phyloP scores from a whole-genome alignment of 1,140 invertebrate genomes.

The Gonatopus flavifemur region DNA sequence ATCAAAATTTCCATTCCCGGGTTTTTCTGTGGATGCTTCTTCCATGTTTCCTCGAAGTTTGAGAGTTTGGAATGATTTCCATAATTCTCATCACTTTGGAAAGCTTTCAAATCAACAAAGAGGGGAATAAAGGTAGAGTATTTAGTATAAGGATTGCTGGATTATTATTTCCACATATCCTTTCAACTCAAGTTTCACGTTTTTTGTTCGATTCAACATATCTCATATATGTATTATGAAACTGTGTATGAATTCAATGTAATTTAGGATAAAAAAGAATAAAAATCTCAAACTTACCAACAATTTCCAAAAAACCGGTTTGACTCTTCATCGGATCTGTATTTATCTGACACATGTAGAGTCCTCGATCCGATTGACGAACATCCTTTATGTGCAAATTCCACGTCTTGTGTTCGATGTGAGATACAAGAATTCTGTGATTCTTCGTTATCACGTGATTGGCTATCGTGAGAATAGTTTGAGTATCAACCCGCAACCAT shows the following conservation, averaged over 20 bases:
- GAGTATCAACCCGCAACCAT: slow-evolving; percentile 86
- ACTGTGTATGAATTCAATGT: slow-evolving; percentile 3
- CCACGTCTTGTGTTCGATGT: slow-evolving; percentile 81
- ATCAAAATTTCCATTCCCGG: too few species aligned
- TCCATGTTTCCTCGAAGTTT: too few species aligned
- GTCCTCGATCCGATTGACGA: slow-evolving; percentile 74
- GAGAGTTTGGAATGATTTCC: too few species aligned
- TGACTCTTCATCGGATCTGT: slow-evolving; percentile 90
- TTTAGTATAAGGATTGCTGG: background rate
- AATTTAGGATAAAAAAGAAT: slow-evolving; percentile 2
- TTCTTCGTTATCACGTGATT: slow-evolving; percentile 88
- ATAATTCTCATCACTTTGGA: too few species aligned
- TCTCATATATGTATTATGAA: background rate
- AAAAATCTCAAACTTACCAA: slow-evolving; percentile 65
- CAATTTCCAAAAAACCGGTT: slow-evolving; percentile 83
- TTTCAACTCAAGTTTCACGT: too few species aligned
- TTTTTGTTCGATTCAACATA: slow-evolving; percentile 1
- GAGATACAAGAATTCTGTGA: slow-evolving; percentile 77
- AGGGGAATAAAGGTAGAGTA: too few species aligned
- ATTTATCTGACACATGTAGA: slow-evolving; percentile 90
- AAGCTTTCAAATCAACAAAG: too few species aligned
- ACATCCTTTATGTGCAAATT: slow-evolving; percentile 82
- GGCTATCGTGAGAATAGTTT: slow-evolving; percentile 88
- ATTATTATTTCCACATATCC: background rate
- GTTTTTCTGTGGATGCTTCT: too few species aligned